Base-by-base conservation (phyloP, 2,888 invertebrate species). In the Pollenia amentaria region DNA sequence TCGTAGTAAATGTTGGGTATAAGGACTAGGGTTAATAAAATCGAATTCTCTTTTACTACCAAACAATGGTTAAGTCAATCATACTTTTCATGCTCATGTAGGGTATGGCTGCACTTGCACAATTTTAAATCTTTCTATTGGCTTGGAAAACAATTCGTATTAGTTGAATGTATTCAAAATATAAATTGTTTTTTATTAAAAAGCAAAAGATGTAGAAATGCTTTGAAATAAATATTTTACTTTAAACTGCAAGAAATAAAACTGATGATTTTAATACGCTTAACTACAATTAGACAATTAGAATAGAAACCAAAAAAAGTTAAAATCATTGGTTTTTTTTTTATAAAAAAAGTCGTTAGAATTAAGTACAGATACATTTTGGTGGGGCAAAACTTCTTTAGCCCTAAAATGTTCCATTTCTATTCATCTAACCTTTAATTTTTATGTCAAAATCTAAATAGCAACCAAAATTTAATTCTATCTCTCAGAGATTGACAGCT, bases 101-200 rank as follows among this genome's bases (percentile, higher is more conserved):
- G 62, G 10, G 44, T 7, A 9, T 48, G 42, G 14, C 42, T 42
- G 46, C 69, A 51, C 79, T 78, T 62, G 42, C 40, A 73, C 48
- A 79, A 75, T 64, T 79, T 62, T 79, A 79, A 29, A 79, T 79
- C 12, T 29, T 75, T 79, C 75, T 84, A 84, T 84, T 84, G 79
- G 84, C 79, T 70, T 75, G 75, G 62, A 79, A 79, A 84, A 64
- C 75, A 75, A 75, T 84, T 84, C 75, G 48, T 70, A 62, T 79
- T 55, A 70, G 79, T 75, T 75, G 51, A 44, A 21, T 55, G 46
- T 51, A 60, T 18, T 29, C 38, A 29, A 42, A 65, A 12, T 10
- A 38, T 29, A 12, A 65, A 65, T 44, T 44, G 10, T 64, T 76
- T 29, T 42, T 16, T 46, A 65, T 53, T 65, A 55, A 16, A 21